Evolutionary conservation across 2,888 invertebrate species (phyloP), one percentile per base, ranked within the genome.

Genomic region (Holacanthella duospinosa): DNA sequence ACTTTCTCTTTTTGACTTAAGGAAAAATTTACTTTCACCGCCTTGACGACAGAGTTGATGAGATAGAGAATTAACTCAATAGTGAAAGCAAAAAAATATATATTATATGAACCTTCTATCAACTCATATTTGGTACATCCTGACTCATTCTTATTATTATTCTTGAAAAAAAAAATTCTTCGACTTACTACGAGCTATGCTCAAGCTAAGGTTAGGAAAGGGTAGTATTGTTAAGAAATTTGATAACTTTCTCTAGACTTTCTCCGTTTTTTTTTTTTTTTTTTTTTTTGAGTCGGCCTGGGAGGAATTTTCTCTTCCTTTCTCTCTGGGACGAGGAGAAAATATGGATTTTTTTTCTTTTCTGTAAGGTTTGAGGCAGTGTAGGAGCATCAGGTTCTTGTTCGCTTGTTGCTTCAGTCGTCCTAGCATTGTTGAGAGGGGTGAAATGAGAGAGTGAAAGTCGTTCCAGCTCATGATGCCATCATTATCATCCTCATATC

Each of bases 401-500:
- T 57, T 57, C 29, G 57, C 57, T 28, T 29, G 27, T 57, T 57
- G 29, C 57, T 28, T n/a, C 27, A 25, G 9, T 26, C 27, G 24
- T n/a, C n/a, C n/a, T n/a, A n/a, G n/a, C n/a, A n/a, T n/a, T 26
- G 21, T 29, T 21, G 57, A 57, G 44, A 26, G 25, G 58, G 24
- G 58, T 53, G 54, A 53, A 25, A 53, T 53, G 54, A 53, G 55
- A 55, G 29, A 27, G 29, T 27, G 29, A 29, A 55, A 59, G 59
- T 59, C 59, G 59, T 59, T 59, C 48, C 44, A 25, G 59, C 48
- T 59, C 59, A 59, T 59, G 59, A 59, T 59, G 59, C 59, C 59
- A 59, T 59, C 59, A 48, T 59, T 59, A 59, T 59, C 48, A 43
- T 48, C 48, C 59, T 59, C 48, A 57, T 57, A 29, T 59, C 59